Base-by-base conservation (phyloP, 2,797 vertebrate species). In the Anabas testudineus region DNA sequence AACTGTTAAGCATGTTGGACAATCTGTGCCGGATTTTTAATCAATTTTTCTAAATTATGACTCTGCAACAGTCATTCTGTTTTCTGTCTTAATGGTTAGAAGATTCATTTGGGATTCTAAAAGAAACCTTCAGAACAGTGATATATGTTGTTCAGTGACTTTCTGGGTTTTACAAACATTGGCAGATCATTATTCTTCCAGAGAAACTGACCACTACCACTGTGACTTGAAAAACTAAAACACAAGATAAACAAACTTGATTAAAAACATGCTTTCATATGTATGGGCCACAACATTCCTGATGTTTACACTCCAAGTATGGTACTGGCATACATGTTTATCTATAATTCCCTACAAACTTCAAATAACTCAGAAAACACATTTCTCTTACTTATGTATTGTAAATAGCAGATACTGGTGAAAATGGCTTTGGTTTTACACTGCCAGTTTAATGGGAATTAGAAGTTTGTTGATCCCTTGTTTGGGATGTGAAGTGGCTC, bases 381-480 rank as follows among this genome's bases (percentile, higher is more conserved):
- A 37, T 60, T 63, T 72, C 16, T 58, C 21, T 51, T 78, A 32
- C 74, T 43, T 28, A 61, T 68, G 41, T 68, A 45, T n/a, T 79
- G 74, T 77, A 67, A 46, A 49, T 57, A 69, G 66, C 48, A 66
- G 66, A 73, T 76, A 47, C 73, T 72, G 21, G 36, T 66, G 49
- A 56, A 19, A 34, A 52, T 77, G 83, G 83, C 83, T 88, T 87
- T 89, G 82, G 85, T 90, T 91, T 86, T 87, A 90, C 87, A 83
- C 82, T 82, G 83, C 76, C 85, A 61, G 49, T 46, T 69, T 73
- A 49, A 66, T 6, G 52, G 58, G 74, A 59, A 47, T 3, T 55
- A 46, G 37, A 67, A 28, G 36, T 58, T 68, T 49, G 26, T 14
- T 49, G 45, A 56, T 41, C 16, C 41, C 41, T 19, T 10, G 18